Base-by-base conservation (phyloP, 2,888 invertebrate species). In the Phaedon cochleariae region DNA sequence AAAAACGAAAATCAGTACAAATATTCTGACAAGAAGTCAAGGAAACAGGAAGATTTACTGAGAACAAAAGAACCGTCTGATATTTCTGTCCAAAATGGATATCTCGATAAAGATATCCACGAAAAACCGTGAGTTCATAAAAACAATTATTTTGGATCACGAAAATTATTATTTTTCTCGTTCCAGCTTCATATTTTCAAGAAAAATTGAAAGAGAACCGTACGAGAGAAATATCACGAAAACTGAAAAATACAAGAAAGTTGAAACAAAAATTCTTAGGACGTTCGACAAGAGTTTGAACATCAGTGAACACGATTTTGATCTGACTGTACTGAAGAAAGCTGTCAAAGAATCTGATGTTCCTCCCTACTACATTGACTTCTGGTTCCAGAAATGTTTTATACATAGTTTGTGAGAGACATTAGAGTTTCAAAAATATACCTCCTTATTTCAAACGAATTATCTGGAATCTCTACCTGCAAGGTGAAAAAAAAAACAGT, bases 311-410 rank as follows among this genome's bases (percentile, higher is more conserved):
- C 67, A 58, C 20, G 77, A 79, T 58, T 81, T 81, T 55, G 68
- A 76, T 59, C 57, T 79, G 51, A 60, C 65, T 9, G 68, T 69
- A 5, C 37, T 76, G n/a, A 74, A 74, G 45, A 67, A 69, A 37
- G 57, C 64, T 4, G 46, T 62, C 1, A 67, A 67, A 9, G 61
- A 70, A 48, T 64, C 65, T 31, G 55, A 73, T 4, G 71, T 75
- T 7, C 75, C 79, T 2, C 73, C 77, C 0, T 81, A 80, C 69
- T 76, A 76, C 54, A 69, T 75, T n/a, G 76, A 81, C 62, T 77
- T 78, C 59, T 81, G 80, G 81, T 73, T 67, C 29, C 62, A 73
- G 20, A 63, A 73, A 29, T 80, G 80, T 62, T 49, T 41, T 49
- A 55, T 49, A 7, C 74, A 74, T 60, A 68, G 68, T 65, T 57